These are phyloP conservation scores for Panurus biarmicus DNA, from an alignment of 2,113 vertebrate species.

Conservation along the genomic window DNA sequence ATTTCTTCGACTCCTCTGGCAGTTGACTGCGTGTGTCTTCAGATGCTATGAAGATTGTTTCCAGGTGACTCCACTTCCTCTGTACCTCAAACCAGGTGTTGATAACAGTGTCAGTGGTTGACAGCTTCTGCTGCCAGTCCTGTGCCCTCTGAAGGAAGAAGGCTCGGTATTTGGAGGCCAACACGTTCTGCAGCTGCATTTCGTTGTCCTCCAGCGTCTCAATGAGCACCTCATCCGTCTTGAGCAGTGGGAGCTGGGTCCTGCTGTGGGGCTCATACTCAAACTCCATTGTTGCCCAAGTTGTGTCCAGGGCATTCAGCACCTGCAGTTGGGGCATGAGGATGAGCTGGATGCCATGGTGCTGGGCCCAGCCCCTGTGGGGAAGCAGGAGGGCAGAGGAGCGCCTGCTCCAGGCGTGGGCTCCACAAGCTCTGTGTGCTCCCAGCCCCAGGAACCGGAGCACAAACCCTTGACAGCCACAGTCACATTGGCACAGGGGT, in stretches of 20 bases:
- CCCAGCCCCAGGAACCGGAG: not conserved
- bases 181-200: slow-evolving; percentile 75
- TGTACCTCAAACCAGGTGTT: slow-evolving; percentile 76
- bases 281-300: slow-evolving; percentile 65
- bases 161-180: slow-evolving; percentile 71
- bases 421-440: accelerated
- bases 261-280: slow-evolving; percentile 60
- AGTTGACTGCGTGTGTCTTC: slow-evolving; percentile 73
- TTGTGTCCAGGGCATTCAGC: slow-evolving; percentile 61
- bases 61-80: slow-evolving; percentile 74
- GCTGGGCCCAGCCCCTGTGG: accelerated
- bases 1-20: slow-evolving; percentile 54
- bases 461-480: accelerated
- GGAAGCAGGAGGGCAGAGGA: not conserved
- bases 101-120: slow-evolving; percentile 61
- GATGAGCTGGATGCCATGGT: accelerated
- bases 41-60: slow-evolving; percentile 74
- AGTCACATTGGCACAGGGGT: not conserved
- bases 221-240: slow-evolving; percentile 59
- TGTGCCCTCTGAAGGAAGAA: slow-evolving; percentile 72
- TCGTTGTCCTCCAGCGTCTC: slow-evolving; percentile 76
- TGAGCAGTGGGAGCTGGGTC: slow-evolving; percentile 64
- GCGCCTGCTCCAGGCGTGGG: accelerated
- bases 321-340: not conserved
- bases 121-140: slow-evolving; percentile 73